Conservation (phyloP, 2,797 vertebrate genomes). For the Triplophysa yarkandensis region DNA sequence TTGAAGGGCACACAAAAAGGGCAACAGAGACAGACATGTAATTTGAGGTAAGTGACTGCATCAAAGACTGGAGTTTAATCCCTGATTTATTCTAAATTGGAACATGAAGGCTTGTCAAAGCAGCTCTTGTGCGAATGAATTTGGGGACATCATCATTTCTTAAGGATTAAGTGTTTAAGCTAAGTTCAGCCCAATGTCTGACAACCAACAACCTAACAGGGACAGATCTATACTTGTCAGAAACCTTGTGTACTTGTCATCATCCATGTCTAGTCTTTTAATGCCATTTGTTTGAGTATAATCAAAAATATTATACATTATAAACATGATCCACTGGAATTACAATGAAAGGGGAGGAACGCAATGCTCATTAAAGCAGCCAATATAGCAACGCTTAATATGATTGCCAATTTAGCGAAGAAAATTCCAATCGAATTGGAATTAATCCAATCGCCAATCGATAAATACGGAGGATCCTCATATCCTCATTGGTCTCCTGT, state of each 20-base stretch:
- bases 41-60: constrained; percentile 76
- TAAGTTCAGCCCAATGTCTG: constrained; percentile 15
- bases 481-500: no score
- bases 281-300: not conserved
- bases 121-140: constrained; percentile 73
- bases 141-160: constrained; percentile 63
- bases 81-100: constrained; percentile 70
- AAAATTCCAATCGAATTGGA: no score
- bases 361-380: no score
- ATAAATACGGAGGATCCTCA: no score
- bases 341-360: no score
- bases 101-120: constrained; percentile 54
- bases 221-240: not conserved
- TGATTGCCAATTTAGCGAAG: no score
- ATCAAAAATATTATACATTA: no score
- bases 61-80: constrained; percentile 79
- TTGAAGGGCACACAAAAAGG: constrained; percentile 60
- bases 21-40: constrained; percentile 64
- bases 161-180: constrained; percentile 28
- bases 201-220: constrained; percentile 9
- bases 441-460: no score
- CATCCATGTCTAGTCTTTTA: not conserved
- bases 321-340: no score
- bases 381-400: no score
- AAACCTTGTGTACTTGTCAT: no score